Evolutionary conservation across 2,888 invertebrate species (phyloP), one percentile per base, ranked within the genome.

Genomic region (Eurytoma adleriae): DNA sequence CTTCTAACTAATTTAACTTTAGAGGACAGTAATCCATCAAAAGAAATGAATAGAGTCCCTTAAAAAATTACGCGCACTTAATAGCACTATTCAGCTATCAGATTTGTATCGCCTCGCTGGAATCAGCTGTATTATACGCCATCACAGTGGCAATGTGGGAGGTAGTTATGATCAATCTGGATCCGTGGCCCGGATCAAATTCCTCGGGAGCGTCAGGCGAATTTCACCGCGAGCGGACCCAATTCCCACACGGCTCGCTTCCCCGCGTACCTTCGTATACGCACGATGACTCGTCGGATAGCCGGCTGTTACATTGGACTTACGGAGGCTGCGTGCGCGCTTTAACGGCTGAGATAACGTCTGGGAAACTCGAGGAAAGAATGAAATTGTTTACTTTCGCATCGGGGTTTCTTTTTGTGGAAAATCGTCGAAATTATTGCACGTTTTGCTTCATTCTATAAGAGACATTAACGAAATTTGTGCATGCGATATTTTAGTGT

Each of bases 241-340:
- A 66, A 66, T 78, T 78, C 78, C 78, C 78, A 78, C 71, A 71
- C 52, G 68, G 14, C 30, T 68, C 68, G 56, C 64, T 64, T 64
- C 40, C 4, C 4, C 30, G 52, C 61, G n/a, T 1, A 7, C 27
- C 40, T 40, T 40, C 7, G 40, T 40, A 40, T 52, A 10, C 16
- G 4, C 57, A 16, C 69, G 77, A 77, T 77, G 77, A 70, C 64
- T 77, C 70, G 62, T 13, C 76, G 61, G 67, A 66, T 66, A 56
- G 24, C 18, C 16, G n/a, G 69, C 7, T 18, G 27, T 12, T 71
- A 50, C 24, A 71, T 66, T 40, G 20, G 66, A 48, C 18, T 66
- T 40, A 40, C 40, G 30, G 24, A 30, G 27, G 27, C 4, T 56
- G 20, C 18, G 18, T 3, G 24, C 48, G n/a, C n/a, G 14, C 27